Percentiles rank a stretch among this genome's conserved stretches.
Evolutionary conservation across 2,888 invertebrate genomes (phyloP).

Genomic region (Malthinus seriepunctatus): DNA sequence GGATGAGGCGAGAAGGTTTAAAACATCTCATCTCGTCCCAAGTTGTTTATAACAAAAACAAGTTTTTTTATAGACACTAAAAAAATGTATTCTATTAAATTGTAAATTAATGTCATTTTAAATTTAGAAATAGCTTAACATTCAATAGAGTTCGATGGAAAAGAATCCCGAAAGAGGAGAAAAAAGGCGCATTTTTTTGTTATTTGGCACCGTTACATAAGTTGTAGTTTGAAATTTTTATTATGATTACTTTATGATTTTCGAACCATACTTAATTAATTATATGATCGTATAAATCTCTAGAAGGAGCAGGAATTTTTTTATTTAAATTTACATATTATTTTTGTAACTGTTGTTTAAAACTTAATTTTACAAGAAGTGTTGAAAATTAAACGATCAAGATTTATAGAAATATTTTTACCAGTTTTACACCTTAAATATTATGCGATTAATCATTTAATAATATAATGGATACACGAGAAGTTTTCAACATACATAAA

Average conservation of each 20-base stretch:
- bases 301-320: not conserved
- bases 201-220: constrained; percentile 3
- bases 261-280: constrained; percentile 1
- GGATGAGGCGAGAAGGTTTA: not conserved
- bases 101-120: constrained; percentile 4
- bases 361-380: too few species aligned
- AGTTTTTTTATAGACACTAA: constrained; percentile 6
- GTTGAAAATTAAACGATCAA: too few species aligned
- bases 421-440: too few species aligned
- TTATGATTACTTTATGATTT: constrained; percentile 2
- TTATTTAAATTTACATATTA: too few species aligned
- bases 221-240: not conserved
- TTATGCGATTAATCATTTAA: too few species aligned
- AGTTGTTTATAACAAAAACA: constrained; percentile 4
- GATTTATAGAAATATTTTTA: too few species aligned
- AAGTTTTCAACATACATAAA: constrained; percentile 15
- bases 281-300: not conserved
- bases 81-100: constrained; percentile 2
- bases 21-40: not conserved
- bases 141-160: constrained; percentile 2
- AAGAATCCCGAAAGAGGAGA: not conserved
- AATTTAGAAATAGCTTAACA: constrained; percentile 6
- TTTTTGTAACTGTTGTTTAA: too few species aligned
- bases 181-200: not conserved
- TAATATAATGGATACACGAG: not conserved